Percentiles rank a stretch among this genome's conserved stretches.
Evolutionary conservation across 2,797 vertebrate species (phyloP).

Genomic region (Emys orbicularis): DNA sequence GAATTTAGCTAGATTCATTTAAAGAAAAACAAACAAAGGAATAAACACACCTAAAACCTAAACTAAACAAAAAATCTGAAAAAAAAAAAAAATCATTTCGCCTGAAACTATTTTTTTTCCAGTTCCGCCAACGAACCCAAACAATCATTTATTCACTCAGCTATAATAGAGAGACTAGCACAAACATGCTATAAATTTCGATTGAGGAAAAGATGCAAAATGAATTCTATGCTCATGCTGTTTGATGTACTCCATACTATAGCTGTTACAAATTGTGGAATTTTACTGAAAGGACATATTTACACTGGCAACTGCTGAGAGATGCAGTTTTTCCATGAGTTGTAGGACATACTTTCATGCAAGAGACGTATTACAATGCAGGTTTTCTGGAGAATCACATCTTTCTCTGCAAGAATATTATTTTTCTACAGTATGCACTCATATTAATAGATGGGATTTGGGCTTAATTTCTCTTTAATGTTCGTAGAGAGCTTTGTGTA

Average conservation of each 20-base stretch:
- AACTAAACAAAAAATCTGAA: background rate
- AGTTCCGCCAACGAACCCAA: background rate
- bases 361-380: background rate
- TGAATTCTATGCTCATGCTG: background rate
- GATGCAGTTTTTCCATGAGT: accelerated
- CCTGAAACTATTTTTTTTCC: background rate
- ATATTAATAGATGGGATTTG: background rate
- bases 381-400: background rate
- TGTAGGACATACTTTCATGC: background rate
- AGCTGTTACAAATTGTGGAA: background rate
- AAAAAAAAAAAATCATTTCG: background rate
- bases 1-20: background rate
- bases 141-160: background rate
- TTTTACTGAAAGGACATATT: slow-evolving; percentile 7
- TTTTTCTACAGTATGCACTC: background rate
- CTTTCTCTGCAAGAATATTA: background rate
- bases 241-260: background rate
- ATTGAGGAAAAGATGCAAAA: background rate
- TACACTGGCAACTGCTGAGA: slow-evolving; percentile 22
- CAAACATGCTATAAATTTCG: background rate
- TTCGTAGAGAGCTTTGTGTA: background rate
- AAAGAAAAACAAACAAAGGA: background rate
- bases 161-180: background rate
- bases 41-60: background rate
- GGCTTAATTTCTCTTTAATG: slow-evolving; percentile 10